A percentile compares a stretch with the other conserved stretches of the same genome.
phyloP scores from a whole-genome alignment of 2,113 vertebrate species.

The Beaufortia kweichowensis region DNA sequence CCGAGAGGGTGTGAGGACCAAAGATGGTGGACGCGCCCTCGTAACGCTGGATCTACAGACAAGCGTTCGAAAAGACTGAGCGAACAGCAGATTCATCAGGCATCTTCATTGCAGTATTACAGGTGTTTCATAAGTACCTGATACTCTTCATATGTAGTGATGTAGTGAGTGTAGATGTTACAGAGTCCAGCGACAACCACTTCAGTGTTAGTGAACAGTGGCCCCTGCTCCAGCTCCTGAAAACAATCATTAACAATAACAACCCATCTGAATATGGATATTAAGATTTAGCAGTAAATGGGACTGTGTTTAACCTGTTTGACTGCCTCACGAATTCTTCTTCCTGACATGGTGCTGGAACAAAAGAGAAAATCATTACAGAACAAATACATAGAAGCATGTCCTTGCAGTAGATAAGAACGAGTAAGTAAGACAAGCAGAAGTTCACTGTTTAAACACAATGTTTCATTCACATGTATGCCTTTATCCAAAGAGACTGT shows the following conservation, averaged over 20 bases:
- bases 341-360: slow-evolving; percentile 91
- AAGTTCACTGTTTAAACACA: too few species aligned
- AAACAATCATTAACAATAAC: slow-evolving; percentile 20
- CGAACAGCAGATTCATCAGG: too few species aligned
- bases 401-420: too few species aligned
- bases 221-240: slow-evolving; percentile 81
- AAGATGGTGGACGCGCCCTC: slow-evolving; percentile 95
- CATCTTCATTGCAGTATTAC: too few species aligned
- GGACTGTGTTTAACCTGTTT: slow-evolving; percentile 76
- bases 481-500: too few species aligned
- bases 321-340: slow-evolving; percentile 84
- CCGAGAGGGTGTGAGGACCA: slow-evolving; percentile 90
- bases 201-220: slow-evolving; percentile 67
- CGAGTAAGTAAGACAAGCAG: too few species aligned
- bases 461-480: too few species aligned
- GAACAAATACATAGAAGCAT: too few species aligned
- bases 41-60: slow-evolving; percentile 89
- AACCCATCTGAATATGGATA: too few species aligned
- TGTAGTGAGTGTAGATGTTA: slow-evolving; percentile 93
- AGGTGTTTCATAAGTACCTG: slow-evolving; percentile 76
- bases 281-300: too few species aligned
- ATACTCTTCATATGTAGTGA: slow-evolving; percentile 94
- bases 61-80: too few species aligned
- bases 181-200: slow-evolving; percentile 86
- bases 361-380: background rate